Percentiles rank a stretch among this genome's conserved stretches.
phyloP scores from a whole-genome alignment of 2,888 invertebrate genomes.

The Panopea generosa region DNA sequence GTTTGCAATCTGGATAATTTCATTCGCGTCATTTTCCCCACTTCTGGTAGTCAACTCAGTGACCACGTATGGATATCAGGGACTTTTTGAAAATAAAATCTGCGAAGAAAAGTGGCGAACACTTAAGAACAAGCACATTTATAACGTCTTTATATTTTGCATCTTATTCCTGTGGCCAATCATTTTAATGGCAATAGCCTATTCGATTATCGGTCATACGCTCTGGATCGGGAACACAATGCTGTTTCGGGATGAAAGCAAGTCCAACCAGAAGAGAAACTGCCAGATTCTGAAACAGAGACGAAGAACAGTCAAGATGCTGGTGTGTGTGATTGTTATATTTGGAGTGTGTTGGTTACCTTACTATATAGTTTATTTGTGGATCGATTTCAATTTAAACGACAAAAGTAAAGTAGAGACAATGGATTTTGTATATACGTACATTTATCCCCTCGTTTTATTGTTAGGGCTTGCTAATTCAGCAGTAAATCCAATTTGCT shows the following conservation, averaged over 20 bases:
- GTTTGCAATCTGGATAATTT: constrained; percentile 69
- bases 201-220: constrained; percentile 70
- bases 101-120: constrained; percentile 73
- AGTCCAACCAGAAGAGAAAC: constrained; percentile 49
- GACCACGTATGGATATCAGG: constrained; percentile 54
- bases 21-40: constrained; percentile 71
- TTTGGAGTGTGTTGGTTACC: constrained; percentile 79
- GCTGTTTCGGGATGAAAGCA: constrained; percentile 37
- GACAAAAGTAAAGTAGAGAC: neutral
- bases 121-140: constrained; percentile 65
- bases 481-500: constrained; percentile 79
- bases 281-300: constrained; percentile 70
- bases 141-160: constrained; percentile 71
- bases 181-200: constrained; percentile 70
- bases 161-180: constrained; percentile 72
- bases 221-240: constrained; percentile 70
- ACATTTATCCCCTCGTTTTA: constrained; percentile 74
- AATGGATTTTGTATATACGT: constrained; percentile 33
- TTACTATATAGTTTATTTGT: constrained; percentile 77
- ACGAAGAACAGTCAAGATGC: constrained; percentile 73
- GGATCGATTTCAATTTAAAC: constrained; percentile 74
- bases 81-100: constrained; percentile 62
- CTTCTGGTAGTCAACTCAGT: constrained; percentile 71
- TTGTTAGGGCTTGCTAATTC: constrained; percentile 79
- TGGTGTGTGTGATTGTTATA: constrained; percentile 72